phyloP scores from a whole-genome alignment of 2,888 invertebrate species.

The Drosophila limbata region DNA sequence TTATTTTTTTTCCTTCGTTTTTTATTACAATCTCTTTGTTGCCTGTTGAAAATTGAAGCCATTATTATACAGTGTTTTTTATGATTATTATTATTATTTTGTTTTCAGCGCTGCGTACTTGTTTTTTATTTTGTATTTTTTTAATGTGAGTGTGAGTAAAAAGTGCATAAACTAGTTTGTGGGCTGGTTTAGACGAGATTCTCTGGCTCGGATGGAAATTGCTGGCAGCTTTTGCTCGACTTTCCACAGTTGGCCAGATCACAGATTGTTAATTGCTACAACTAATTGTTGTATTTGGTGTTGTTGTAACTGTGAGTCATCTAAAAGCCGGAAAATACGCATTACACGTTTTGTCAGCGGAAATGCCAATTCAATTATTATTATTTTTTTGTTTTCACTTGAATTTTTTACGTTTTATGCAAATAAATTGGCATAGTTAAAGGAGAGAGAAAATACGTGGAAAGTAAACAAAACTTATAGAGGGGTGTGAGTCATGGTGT shows the following conservation, averaged over 20 bases:
- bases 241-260: slow-evolving; percentile 36
- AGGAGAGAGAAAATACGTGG: slow-evolving; percentile 26
- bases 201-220: slow-evolving; percentile 57
- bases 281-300: slow-evolving; percentile 20
- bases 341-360: slow-evolving; percentile 36
- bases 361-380: slow-evolving; percentile 40
- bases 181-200: slow-evolving; percentile 57
- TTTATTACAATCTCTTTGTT: slow-evolving; percentile 77
- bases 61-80: slow-evolving; percentile 65
- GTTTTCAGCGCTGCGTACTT: slow-evolving; percentile 41
- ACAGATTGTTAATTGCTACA: slow-evolving; percentile 32
- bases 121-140: slow-evolving; percentile 12
- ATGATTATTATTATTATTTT: slow-evolving; percentile 12
- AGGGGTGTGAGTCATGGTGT: slow-evolving; percentile 44
- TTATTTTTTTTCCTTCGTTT: slow-evolving; percentile 25
- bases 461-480: slow-evolving; percentile 36
- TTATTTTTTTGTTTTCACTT: slow-evolving; percentile 13
- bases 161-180: slow-evolving; percentile 73
- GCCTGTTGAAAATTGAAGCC: slow-evolving; percentile 69
- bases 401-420: slow-evolving; percentile 37
- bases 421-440: slow-evolving; percentile 47
- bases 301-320: slow-evolving; percentile 10
- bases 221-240: slow-evolving; percentile 48
- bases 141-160: slow-evolving; percentile 7
- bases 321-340: slow-evolving; percentile 36